Evolutionary conservation across 2,888 invertebrate genomes (phyloP).

Genomic region (Danaus chrysippus): DNA sequence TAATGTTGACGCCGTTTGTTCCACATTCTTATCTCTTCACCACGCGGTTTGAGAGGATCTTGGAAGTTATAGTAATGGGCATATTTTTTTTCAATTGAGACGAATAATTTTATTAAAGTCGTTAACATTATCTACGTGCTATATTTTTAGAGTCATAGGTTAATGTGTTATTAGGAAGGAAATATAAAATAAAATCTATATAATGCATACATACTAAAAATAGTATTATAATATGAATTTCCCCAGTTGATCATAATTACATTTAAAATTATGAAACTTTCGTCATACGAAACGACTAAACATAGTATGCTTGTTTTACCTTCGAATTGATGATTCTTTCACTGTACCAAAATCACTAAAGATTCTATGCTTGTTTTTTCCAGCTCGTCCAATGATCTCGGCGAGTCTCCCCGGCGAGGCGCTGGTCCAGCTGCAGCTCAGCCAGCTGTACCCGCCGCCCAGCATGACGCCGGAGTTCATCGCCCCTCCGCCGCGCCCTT

Average conservation of each 20-base stretch:
- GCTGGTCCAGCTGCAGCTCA: slow-evolving; percentile 76
- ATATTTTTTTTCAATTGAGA: too few relatives aligned
- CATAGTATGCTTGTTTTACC: slow-evolving; percentile 24
- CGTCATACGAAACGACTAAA: too few relatives aligned
- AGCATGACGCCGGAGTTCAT: slow-evolving; percentile 81
- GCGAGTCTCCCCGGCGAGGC: slow-evolving; percentile 83
- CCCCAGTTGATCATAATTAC: too few relatives aligned
- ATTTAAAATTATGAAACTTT: neutral
- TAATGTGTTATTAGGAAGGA: too few relatives aligned
- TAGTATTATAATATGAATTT: too few relatives aligned
- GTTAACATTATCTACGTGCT: too few relatives aligned
- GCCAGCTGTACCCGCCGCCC: slow-evolving; percentile 74
- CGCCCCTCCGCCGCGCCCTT: slow-evolving; percentile 82
- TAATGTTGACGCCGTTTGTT: slow-evolving; percentile 69
- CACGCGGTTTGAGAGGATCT: slow-evolving; percentile 50
- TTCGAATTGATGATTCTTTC: too few relatives aligned
- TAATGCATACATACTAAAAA: too few relatives aligned
- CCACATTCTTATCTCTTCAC: slow-evolving; percentile 72
- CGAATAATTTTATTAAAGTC: too few relatives aligned
- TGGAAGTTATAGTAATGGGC: slow-evolving; percentile 42
- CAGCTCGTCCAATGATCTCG: slow-evolving; percentile 83
- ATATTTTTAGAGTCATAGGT: too few relatives aligned
- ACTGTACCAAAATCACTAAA: too few relatives aligned
- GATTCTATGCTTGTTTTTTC: slow-evolving; percentile 35
- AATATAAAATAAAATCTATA: too few relatives aligned